phyloP scores from a whole-genome alignment of 2,888 invertebrate species.

The Plemyria rubiginata region DNA sequence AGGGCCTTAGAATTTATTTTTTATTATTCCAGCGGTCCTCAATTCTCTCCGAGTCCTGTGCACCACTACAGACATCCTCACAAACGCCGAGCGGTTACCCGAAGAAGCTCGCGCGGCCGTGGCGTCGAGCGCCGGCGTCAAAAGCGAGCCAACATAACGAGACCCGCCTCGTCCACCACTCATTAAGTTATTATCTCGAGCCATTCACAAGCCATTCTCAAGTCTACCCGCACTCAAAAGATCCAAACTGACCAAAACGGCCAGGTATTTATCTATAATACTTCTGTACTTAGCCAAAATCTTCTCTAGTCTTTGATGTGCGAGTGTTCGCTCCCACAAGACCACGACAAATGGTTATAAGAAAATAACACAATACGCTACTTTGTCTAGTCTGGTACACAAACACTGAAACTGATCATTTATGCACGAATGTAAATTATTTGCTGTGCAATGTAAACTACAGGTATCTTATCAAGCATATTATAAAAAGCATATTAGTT shows the following conservation, averaged over 20 bases:
- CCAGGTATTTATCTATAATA: constrained; percentile 22
- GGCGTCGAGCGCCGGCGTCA: constrained; percentile 67
- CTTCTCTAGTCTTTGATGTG: constrained; percentile 28
- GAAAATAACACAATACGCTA: background rate
- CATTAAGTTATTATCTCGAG: constrained; percentile 7
- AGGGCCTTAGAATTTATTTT: background rate
- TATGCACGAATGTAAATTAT: background rate
- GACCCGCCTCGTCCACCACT: constrained; percentile 9
- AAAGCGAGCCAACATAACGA: constrained; percentile 71
- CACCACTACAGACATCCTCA: constrained; percentile 96
- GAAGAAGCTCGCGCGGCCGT: constrained; percentile 95
- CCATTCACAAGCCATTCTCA: constrained; percentile 14
- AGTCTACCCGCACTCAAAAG: constrained; percentile 6
- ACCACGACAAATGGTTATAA: background rate
- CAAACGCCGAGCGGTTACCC: constrained; percentile 94
- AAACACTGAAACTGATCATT: background rate
- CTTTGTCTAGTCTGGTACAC: background rate
- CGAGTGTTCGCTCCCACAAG: constrained; percentile 10
- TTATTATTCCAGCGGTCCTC: constrained; percentile 90
- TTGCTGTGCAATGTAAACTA: background rate
- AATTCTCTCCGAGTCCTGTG: constrained; percentile 95
- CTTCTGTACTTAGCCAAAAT: constrained; percentile 20
- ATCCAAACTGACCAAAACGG: constrained; percentile 11
- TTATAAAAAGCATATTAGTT: too few relatives aligned
- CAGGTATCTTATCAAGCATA: too few relatives aligned